Conservation (phyloP, 2,113 vertebrate species). For the Procavia capensis region DNA sequence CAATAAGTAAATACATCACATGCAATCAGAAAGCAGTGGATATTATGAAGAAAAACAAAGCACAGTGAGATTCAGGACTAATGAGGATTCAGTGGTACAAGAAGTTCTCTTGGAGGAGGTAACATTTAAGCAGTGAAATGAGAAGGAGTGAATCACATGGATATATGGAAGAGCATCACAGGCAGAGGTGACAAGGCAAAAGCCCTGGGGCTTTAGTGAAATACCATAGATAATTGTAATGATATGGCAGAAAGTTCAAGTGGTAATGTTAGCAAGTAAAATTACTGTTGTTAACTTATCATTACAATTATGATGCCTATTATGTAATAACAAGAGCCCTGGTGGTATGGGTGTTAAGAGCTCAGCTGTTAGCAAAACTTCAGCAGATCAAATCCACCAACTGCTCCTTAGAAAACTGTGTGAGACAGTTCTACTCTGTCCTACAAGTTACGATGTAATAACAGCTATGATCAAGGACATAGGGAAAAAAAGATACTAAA, state of each 20-base stretch:
- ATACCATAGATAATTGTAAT: background rate
- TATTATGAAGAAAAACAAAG: background rate
- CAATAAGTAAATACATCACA: background rate
- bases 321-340: background rate
- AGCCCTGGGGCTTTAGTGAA: background rate
- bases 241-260: background rate
- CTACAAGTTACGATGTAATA: background rate
- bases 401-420: no score
- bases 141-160: background rate
- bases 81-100: background rate
- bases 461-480: background rate
- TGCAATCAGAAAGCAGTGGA: background rate
- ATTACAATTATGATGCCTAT: background rate
- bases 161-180: no score
- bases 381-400: no score
- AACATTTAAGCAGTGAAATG: background rate
- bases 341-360: no score
- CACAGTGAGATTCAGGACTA: background rate
- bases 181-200: background rate
- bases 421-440: no score
- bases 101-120: background rate
- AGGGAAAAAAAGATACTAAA: background rate
- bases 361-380: no score
- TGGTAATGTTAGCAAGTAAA: background rate
- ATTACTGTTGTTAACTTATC: background rate